Base-by-base conservation (phyloP, 2,113 vertebrate genomes). In the Microcebus jonahi region DNA sequence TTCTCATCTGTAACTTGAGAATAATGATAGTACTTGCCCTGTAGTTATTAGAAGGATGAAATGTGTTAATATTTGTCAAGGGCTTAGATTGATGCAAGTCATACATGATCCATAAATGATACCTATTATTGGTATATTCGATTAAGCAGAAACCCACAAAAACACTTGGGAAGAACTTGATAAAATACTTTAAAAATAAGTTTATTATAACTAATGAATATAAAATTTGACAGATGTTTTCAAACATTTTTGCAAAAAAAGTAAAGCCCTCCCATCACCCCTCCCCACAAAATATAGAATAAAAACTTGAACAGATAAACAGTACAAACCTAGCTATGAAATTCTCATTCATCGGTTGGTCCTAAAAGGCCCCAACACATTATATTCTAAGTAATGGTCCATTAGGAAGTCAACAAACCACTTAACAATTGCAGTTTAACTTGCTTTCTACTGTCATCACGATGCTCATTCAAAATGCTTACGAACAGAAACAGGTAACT, bases 121-220 rank as follows among this genome's bases (percentile, higher is more conserved):
- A 80, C 57, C 61, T 81, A 68, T 50, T 86, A 89, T 7, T 90
- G 61, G 34, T 21, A 73, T 36, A 77, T 21, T 96, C 39, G 70
- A 80, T 39, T 95, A 83, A 84, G 70, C 39, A 94, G 39, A 94
- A 92, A 90, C 17, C 17, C 76, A 97, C 61, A 90, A 34, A 95
- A 75, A 55, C 23, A 31, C 82, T 88, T 85, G 42, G 96, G 81
- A 82, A 91, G 15, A 87, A 75, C 73, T 91, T 91, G 77, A 97
- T 88, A 91, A 97, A 95, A 97, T 97, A 94, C 89, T 98, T 98
- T 97, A 97, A 99, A 98, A 98, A 98, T 98, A 98, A 98, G 96
- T 99, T 99, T 98, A 99, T 98, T 99, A 88, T 97, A 98, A 97
- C 96, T 98, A 98, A 98, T 20, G 93, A 95, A 97, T 98, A 98